Conservation (phyloP, 2,113 vertebrate species). For the Rhipidura dahli region DNA sequence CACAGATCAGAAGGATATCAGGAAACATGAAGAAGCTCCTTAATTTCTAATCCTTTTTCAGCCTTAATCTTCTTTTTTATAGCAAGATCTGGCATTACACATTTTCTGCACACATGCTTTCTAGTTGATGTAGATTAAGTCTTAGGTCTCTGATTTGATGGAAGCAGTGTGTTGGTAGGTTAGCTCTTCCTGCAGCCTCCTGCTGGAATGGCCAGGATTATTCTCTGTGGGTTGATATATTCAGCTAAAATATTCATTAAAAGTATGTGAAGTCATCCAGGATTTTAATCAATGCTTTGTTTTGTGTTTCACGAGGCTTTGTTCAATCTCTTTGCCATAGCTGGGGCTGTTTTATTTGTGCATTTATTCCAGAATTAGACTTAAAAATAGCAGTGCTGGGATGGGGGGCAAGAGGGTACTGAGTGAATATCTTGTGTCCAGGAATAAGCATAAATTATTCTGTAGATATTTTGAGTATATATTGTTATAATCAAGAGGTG, state of each 20-base stretch:
- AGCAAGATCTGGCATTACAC: constrained; percentile 53
- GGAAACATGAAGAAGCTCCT: constrained; percentile 52
- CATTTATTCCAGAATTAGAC: neutral
- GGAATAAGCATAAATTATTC: neutral
- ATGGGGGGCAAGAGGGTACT: neutral
- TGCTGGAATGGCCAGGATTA: neutral
- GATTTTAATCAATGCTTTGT: neutral
- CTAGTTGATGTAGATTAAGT: constrained; percentile 45
- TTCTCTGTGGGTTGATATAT: neutral
- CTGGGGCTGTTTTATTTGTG: neutral
- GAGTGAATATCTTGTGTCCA: neutral
- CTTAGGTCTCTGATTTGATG: constrained; percentile 7
- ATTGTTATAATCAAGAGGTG: neutral
- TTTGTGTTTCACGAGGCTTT: neutral
- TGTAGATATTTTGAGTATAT: neutral
- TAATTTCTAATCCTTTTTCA: constrained; percentile 70
- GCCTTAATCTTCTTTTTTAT: constrained; percentile 54
- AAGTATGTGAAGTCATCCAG: neutral
- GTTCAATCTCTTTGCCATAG: neutral
- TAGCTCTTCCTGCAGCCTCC: neutral
- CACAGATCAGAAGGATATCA: constrained; percentile 55
- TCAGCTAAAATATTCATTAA: constrained; percentile 9
- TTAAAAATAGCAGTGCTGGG: neutral
- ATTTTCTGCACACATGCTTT: constrained; percentile 52
- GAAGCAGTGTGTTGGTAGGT: neutral